Evolutionary conservation across 2,113 vertebrate species (phyloP).

Genomic region (Pandion haliaetus): DNA sequence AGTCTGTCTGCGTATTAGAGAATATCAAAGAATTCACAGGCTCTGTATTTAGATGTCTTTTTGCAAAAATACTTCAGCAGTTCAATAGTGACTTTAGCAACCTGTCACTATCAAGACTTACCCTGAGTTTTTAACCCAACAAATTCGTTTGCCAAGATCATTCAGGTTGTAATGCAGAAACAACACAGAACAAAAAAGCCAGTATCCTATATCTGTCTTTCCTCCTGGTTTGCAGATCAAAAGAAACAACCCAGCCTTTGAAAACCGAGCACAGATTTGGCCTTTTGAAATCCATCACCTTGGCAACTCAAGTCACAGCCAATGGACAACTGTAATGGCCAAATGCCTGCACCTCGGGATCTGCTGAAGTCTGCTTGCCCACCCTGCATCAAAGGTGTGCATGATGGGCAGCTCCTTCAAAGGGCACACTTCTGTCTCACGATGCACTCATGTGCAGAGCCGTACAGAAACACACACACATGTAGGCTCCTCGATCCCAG

Average conservation of each 20-base stretch:
- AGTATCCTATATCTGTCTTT: neutral
- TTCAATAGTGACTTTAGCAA: neutral
- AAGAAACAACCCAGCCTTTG: conserved; percentile 27
- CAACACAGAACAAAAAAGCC: neutral
- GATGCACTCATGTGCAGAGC: fast-evolving
- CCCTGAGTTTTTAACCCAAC: neutral
- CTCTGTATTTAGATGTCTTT: neutral
- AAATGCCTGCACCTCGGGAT: neutral
- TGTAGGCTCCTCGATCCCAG: neutral
- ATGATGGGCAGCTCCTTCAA: neutral
- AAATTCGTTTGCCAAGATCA: neutral
- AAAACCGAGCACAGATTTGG: neutral
- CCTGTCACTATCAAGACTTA: neutral
- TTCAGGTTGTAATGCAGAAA: neutral
- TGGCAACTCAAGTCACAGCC: neutral
- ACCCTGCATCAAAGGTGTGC: fast-evolving
- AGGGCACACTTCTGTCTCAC: neutral
- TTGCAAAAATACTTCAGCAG: fast-evolving
- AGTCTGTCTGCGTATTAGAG: fast-evolving
- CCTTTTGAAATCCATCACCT: conserved; percentile 30
- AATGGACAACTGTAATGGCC: neutral
- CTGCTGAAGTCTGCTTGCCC: fast-evolving
- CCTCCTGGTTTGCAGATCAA: neutral
- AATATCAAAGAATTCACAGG: neutral
- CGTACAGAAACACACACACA: fast-evolving